Percentiles rank a stretch among this genome's conserved stretches.
Evolutionary conservation across 2,797 vertebrate species (phyloP).

Genomic region (Ctenopoma multispine): DNA sequence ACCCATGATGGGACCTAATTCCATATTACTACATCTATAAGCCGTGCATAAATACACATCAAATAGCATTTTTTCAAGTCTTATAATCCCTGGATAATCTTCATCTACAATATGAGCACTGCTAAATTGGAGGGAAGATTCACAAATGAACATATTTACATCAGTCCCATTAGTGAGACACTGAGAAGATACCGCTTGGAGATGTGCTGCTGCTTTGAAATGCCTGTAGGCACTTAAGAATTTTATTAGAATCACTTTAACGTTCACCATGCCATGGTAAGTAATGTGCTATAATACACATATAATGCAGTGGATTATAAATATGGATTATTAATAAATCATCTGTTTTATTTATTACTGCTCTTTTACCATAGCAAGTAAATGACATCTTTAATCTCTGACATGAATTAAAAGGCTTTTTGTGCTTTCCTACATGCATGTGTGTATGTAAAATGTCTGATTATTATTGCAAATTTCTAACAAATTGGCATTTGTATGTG

Average conservation of each 20-base stretch:
- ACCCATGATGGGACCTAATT: conserved; percentile 76
- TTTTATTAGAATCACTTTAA: conserved; percentile 85
- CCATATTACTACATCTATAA: conserved; percentile 80
- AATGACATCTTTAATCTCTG: conserved; percentile 78
- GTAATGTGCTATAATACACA: conserved; percentile 82
- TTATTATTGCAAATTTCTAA: neutral
- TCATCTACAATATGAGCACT: conserved; percentile 79
- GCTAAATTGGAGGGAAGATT: conserved; percentile 81
- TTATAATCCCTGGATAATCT: conserved; percentile 87
- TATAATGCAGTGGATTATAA: conserved; percentile 81
- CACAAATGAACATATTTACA: conserved; percentile 86
- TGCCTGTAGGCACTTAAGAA: conserved; percentile 76
- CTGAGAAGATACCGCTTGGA: conserved; percentile 71
- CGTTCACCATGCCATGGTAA: conserved; percentile 66
- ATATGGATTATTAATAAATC: conserved; percentile 81
- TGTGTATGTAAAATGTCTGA: neutral
- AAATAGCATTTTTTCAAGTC: conserved; percentile 71
- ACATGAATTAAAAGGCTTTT: conserved; percentile 58
- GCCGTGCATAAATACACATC: conserved; percentile 80
- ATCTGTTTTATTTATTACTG: conserved; percentile 79
- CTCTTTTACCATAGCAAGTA: conserved; percentile 64
- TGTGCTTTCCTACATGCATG: conserved; percentile 15
- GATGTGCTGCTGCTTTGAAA: conserved; percentile 73
- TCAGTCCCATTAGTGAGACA: conserved; percentile 81
- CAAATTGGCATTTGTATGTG: neutral